phyloP scores from a whole-genome alignment of 2,888 invertebrate species.

The Cephus pygmeus region DNA sequence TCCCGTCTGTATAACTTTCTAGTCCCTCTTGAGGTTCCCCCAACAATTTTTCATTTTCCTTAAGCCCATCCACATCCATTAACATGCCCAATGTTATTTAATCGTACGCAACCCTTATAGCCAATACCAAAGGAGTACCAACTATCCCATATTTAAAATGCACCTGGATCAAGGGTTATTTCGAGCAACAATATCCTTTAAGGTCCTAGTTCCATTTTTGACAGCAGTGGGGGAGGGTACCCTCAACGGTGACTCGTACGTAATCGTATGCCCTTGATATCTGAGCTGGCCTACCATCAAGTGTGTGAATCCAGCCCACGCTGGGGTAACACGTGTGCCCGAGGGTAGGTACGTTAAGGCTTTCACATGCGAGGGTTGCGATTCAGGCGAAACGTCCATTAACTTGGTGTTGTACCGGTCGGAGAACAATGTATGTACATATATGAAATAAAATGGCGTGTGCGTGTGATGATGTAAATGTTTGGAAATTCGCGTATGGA shows the following conservation, averaged over 20 bases:
- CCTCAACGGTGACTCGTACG: neutral
- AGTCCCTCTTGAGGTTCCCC: neutral
- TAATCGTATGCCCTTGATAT: neutral
- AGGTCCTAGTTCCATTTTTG: neutral
- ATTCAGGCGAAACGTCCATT: conserved; percentile 15
- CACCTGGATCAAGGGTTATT: neutral
- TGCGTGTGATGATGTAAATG: neutral
- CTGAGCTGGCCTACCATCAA: neutral
- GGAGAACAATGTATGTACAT: neutral
- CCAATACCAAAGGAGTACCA: neutral
- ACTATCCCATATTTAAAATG: neutral
- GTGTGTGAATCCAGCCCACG: neutral
- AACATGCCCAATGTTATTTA: neutral
- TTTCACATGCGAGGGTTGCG: conserved; percentile 33
- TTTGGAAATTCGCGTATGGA: too few relatives aligned
- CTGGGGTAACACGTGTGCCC: neutral
- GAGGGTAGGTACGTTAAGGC: conserved; percentile 16
- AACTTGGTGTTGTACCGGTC: neutral
- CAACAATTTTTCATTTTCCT: neutral
- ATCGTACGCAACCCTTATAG: neutral
- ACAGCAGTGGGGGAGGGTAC: neutral
- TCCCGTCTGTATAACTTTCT: neutral
- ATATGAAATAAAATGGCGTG: neutral
- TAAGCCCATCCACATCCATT: neutral
- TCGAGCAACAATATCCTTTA: neutral